Evolutionary conservation across 2,888 invertebrate species (phyloP).

Genomic region (Atethmia centrago): DNA sequence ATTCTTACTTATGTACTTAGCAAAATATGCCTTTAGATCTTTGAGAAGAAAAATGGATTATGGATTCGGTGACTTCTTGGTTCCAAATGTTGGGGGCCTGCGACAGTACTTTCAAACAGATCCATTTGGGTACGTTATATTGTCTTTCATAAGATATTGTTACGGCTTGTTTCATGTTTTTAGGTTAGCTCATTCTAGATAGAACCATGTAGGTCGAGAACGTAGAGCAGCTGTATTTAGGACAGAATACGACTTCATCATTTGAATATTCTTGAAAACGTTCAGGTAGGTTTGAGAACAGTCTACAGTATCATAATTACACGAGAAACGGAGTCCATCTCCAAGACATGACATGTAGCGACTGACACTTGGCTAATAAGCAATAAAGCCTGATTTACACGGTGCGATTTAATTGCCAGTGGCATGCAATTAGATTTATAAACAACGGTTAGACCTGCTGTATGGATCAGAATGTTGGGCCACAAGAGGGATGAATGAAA

Average conservation of each 20-base stretch:
- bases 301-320: background rate
- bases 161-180: background rate
- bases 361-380: background rate
- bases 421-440: no score
- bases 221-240: conserved; percentile 4
- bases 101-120: conserved; percentile 82
- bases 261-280: background rate
- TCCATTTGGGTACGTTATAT: conserved; percentile 80
- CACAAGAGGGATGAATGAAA: no score
- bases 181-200: conserved; percentile 28
- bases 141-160: conserved; percentile 25
- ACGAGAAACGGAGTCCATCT: background rate
- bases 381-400: background rate
- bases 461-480: no score
- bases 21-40: conserved; percentile 70
- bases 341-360: background rate
- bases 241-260: conserved; percentile 13
- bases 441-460: no score
- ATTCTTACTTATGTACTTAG: conserved; percentile 72
- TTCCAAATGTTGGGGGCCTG: conserved; percentile 83
- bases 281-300: background rate
- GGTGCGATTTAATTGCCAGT: background rate
- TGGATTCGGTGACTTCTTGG: conserved; percentile 84
- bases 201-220: conserved; percentile 2
- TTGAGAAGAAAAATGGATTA: conserved; percentile 84